These are phyloP conservation scores for Nomia melanderi DNA, from an alignment of 1,140 invertebrate genomes.

Conservation along the genomic window DNA sequence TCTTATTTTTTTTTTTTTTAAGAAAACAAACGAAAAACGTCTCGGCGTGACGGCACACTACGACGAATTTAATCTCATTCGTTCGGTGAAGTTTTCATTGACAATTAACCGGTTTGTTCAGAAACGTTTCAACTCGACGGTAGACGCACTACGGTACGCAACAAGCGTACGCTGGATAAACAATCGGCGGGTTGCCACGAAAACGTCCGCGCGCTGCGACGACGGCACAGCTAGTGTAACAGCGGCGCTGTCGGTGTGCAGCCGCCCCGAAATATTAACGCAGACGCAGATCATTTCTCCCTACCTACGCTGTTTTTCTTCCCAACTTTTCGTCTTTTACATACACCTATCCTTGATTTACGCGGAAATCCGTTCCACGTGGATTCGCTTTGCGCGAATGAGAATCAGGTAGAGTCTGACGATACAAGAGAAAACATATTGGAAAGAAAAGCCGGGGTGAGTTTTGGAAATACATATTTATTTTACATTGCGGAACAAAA, in stretches of 20 bases:
- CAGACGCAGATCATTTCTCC: slow-evolving; percentile 32
- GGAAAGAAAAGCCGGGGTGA: no score
- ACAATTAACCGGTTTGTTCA: no score
- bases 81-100: neutral
- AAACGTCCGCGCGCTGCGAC: slow-evolving; percentile 11
- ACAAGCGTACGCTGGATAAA: neutral
- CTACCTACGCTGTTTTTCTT: neutral
- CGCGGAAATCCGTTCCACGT: no score
- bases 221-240: slow-evolving; percentile 19
- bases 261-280: slow-evolving; percentile 40
- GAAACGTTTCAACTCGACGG: neutral
- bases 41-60: neutral
- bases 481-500: no score
- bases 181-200: neutral
- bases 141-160: slow-evolving; percentile 8
- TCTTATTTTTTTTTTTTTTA: no score
- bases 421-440: no score
- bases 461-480: no score
- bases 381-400: no score
- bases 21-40: no score
- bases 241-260: slow-evolving; percentile 14
- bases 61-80: neutral
- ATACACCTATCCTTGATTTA: neutral
- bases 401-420: no score
- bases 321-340: neutral